phyloP scores from a whole-genome alignment of 2,113 vertebrate genomes.

The Xiphias gladius region DNA sequence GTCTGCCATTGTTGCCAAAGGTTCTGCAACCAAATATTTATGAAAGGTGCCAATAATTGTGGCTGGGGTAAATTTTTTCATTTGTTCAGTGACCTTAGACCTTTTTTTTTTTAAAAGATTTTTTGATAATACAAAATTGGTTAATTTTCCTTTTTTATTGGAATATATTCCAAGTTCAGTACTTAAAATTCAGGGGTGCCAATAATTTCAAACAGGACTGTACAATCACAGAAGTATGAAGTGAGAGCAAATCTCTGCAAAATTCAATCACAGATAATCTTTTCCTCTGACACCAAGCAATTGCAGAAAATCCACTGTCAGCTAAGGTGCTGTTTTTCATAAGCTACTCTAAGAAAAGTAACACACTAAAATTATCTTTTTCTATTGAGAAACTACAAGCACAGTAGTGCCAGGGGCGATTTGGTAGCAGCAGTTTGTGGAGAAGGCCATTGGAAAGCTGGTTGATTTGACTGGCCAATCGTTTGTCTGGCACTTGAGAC shows the following conservation, averaged over 20 bases:
- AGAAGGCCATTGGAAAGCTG: not conserved
- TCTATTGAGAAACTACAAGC: constrained; percentile 13
- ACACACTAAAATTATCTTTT: not conserved
- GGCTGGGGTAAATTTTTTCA: no score
- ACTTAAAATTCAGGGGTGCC: no score
- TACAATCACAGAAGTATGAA: constrained; percentile 7
- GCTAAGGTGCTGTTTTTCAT: constrained; percentile 3
- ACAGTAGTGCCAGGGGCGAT: constrained; percentile 15
- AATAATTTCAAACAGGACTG: no score
- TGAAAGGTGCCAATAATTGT: no score
- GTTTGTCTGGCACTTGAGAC: constrained; percentile 34
- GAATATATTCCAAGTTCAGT: no score
- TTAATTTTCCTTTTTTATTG: no score
- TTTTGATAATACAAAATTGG: no score
- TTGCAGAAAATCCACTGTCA: not conserved
- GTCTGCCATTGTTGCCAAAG: no score
- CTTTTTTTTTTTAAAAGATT: no score
- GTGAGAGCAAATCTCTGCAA: not conserved
- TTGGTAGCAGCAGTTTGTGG: constrained; percentile 18
- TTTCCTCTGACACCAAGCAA: not conserved
- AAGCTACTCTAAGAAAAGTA: constrained; percentile 9
- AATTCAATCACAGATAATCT: constrained; percentile 37
- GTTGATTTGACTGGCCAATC: constrained; percentile 43
- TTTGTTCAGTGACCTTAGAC: no score
- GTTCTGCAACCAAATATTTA: no score